Evolutionary conservation across 2,113 vertebrate genomes (phyloP).

Genomic region (Hirundichthys speculiger): DNA sequence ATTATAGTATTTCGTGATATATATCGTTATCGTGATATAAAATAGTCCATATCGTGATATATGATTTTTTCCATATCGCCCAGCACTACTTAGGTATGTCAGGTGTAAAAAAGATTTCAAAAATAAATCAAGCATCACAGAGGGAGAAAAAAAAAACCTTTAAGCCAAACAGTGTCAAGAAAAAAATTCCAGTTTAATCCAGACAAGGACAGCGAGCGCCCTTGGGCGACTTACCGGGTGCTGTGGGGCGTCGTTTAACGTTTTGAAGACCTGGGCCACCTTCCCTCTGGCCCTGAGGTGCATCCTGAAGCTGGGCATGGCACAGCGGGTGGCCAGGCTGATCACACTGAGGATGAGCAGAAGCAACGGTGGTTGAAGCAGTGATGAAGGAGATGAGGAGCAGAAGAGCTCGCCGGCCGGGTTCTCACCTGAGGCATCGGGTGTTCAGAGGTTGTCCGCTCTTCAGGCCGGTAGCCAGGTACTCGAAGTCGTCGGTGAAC

Average conservation of each 20-base stretch:
- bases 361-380: not conserved
- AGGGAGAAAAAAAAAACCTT: too few relatives aligned
- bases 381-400: too few relatives aligned
- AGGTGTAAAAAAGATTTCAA: too few relatives aligned
- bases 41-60: too few relatives aligned
- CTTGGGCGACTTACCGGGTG: constrained; percentile 95
- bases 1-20: too few relatives aligned
- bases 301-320: constrained; percentile 99
- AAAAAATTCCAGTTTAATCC: too few relatives aligned
- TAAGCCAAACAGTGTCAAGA: too few relatives aligned
- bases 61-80: too few relatives aligned
- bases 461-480: constrained; percentile 96
- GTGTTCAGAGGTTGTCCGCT: constrained; percentile 97
- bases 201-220: too few relatives aligned
- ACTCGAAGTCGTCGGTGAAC: constrained; percentile 98
- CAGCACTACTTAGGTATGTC: too few relatives aligned
- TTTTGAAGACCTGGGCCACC: constrained; percentile 98
- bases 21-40: too few relatives aligned
- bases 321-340: constrained; percentile 96
- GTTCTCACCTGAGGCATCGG: constrained; percentile 95
- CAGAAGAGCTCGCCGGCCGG: not conserved
- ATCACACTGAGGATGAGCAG: constrained; percentile 86
- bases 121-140: too few relatives aligned
- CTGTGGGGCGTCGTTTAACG: constrained; percentile 94
- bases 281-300: constrained; percentile 96